Evolutionary conservation across 2,113 vertebrate genomes (phyloP).

Genomic region (Salvelinus fontinalis): DNA sequence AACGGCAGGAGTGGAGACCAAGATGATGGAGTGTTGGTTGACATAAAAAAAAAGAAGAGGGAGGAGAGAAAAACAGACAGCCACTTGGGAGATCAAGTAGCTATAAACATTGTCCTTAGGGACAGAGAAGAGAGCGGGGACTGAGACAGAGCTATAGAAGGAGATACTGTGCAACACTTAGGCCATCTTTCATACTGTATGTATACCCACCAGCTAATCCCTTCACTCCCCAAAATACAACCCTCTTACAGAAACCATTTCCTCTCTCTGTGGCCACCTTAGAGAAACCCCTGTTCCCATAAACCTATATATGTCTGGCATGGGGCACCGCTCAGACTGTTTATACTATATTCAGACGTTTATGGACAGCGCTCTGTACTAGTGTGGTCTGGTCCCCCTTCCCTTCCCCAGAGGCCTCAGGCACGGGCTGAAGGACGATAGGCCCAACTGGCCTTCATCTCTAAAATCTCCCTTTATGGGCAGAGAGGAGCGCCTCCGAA

Average conservation of each 20-base stretch:
- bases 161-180: not conserved
- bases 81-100: not conserved
- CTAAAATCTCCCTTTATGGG: conserved; percentile 1
- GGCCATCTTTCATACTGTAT: not conserved
- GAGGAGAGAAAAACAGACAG: not conserved
- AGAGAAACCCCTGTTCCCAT: not conserved
- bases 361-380: not conserved
- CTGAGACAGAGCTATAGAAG: not conserved
- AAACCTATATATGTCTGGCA: not conserved
- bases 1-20: not conserved
- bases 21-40: not conserved
- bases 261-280: not conserved
- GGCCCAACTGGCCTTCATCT: not conserved
- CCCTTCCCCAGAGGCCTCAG: not conserved
- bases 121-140: not conserved
- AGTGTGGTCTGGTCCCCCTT: not conserved
- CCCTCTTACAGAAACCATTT: not conserved
- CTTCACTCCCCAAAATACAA: not conserved
- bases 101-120: not conserved
- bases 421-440: not conserved
- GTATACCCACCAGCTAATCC: not conserved
- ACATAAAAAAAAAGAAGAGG: not conserved
- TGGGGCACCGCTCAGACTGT: not conserved
- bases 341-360: conserved; percentile 12
- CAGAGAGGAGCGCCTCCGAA: not conserved